A percentile compares a stretch with the other conserved stretches of the same genome.
Conservation (phyloP, 2,797 vertebrate species). For the Aldrovandia affinis region DNA sequence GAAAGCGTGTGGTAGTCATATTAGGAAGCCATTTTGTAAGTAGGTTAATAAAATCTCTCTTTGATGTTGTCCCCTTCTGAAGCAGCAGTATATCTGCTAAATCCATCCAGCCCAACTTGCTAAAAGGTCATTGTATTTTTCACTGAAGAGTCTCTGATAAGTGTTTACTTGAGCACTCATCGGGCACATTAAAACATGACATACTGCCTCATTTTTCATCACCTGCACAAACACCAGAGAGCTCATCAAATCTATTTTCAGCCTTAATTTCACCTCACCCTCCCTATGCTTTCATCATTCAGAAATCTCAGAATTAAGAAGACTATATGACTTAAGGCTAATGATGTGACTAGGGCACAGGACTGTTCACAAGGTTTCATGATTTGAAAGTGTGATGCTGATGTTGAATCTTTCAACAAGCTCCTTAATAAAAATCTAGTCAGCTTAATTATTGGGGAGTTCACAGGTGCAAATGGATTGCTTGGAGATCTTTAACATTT, state of each 20-base stretch:
- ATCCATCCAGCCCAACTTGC: neutral
- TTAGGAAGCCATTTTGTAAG: neutral
- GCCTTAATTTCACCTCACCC: neutral
- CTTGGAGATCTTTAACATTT: constrained; percentile 25
- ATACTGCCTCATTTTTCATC: neutral
- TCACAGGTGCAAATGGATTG: constrained; percentile 18
- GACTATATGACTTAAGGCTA: too few relatives aligned
- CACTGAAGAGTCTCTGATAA: neutral
- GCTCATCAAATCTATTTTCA: constrained; percentile 4
- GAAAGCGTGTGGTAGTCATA: neutral
- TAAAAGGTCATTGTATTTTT: constrained; percentile 14
- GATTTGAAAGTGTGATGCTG: too few relatives aligned
- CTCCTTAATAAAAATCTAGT: too few relatives aligned
- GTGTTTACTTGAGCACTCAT: neutral
- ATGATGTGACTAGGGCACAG: too few relatives aligned
- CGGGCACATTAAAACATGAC: neutral
- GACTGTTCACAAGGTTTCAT: too few relatives aligned
- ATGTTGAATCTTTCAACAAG: too few relatives aligned
- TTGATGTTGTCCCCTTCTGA: neutral
- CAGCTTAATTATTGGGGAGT: constrained; percentile 29
- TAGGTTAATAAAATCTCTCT: neutral
- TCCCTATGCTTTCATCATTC: neutral
- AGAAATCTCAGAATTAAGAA: too few relatives aligned
- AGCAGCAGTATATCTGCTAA: neutral
- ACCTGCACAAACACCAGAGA: neutral